Conservation (phyloP, 2,888 invertebrate genomes). For the Molorchus minor region DNA sequence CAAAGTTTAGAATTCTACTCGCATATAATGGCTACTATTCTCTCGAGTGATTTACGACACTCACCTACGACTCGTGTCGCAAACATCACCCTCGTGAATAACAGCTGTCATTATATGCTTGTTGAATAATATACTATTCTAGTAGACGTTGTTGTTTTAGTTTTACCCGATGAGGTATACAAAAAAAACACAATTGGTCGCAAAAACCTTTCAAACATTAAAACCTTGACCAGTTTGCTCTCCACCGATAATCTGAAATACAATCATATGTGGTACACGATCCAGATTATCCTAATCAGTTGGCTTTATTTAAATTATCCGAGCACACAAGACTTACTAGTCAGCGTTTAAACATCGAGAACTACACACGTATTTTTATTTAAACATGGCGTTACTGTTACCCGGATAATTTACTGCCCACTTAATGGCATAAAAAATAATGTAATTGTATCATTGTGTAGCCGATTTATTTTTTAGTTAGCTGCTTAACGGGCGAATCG, state of each 20-base stretch:
- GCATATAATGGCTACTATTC: too few species aligned
- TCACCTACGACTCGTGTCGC: too few species aligned
- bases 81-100: too few species aligned
- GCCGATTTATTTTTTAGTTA: slow-evolving; percentile 31
- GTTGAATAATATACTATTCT: too few species aligned
- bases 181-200: background rate
- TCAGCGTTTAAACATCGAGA: slow-evolving; percentile 18
- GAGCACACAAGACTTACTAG: slow-evolving; percentile 21
- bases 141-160: too few species aligned
- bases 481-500: slow-evolving; percentile 23
- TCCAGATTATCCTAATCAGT: slow-evolving; percentile 25
- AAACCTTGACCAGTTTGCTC: slow-evolving; percentile 7
- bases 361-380: slow-evolving; percentile 24
- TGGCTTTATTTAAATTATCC: slow-evolving; percentile 28
- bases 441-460: slow-evolving; percentile 34
- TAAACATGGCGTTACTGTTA: slow-evolving; percentile 21
- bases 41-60: too few species aligned
- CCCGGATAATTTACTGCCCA: slow-evolving; percentile 29
- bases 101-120: too few species aligned
- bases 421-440: slow-evolving; percentile 37
- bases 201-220: too few species aligned
- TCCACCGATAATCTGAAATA: slow-evolving; percentile 6
- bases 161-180: too few species aligned
- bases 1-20: too few species aligned
- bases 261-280: slow-evolving; percentile 17